Evolutionary conservation across 2,888 invertebrate genomes (phyloP).

Genomic region (Gymnosoma rotundatum): DNA sequence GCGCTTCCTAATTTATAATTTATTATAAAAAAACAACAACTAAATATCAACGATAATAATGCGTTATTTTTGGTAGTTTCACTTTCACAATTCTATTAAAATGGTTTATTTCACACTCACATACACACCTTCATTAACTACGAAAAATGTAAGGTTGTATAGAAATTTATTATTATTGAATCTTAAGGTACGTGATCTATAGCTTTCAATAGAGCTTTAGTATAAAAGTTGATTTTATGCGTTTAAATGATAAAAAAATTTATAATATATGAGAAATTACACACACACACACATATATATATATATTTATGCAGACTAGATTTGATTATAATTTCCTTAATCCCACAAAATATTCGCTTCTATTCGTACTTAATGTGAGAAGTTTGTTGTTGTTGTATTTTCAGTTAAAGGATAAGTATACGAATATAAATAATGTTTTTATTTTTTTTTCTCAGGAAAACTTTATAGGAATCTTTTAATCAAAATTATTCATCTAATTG

Average conservation of each 20-base stretch:
- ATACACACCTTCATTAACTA: neutral
- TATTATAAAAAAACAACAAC: too few relatives aligned
- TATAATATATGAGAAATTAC: neutral
- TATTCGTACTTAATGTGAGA: neutral
- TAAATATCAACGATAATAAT: neutral
- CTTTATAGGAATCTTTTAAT: too few relatives aligned
- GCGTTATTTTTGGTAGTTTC: neutral
- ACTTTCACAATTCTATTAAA: neutral
- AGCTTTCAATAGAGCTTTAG: slow-evolving; percentile 43
- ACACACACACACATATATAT: neutral
- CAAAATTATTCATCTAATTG: too few relatives aligned
- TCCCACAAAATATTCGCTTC: neutral
- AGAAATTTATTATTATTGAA: slow-evolving; percentile 51
- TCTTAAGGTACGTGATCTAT: slow-evolving; percentile 57
- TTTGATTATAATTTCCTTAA: slow-evolving; percentile 14
- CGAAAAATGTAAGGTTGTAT: slow-evolving; percentile 4
- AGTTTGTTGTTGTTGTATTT: too few relatives aligned
- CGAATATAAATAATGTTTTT: too few relatives aligned
- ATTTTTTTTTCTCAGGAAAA: too few relatives aligned
- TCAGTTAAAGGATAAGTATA: too few relatives aligned
- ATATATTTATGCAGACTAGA: neutral
- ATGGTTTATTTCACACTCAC: neutral
- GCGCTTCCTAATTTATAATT: too few relatives aligned
- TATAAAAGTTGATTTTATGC: slow-evolving; percentile 14
- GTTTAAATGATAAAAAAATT: too few relatives aligned